phyloP scores from a whole-genome alignment of 2,888 invertebrate genomes.

The Papilio demoleus region DNA sequence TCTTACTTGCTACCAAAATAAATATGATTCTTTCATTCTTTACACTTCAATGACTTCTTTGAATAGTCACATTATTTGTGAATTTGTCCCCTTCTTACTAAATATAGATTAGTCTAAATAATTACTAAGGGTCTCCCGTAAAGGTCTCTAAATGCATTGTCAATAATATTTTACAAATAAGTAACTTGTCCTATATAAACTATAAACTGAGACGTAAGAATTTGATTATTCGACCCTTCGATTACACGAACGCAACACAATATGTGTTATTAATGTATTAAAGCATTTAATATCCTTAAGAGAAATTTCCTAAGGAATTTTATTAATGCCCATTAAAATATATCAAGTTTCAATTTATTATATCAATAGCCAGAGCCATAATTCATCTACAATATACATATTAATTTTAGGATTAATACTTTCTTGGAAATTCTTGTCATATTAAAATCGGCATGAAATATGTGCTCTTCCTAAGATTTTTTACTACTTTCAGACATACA shows the following conservation, averaged over 20 bases:
- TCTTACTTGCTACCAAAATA: no score
- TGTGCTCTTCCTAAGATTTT: no score
- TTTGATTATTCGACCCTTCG: constrained; percentile 35
- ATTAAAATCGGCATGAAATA: no score
- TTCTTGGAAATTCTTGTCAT: no score
- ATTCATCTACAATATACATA: neutral
- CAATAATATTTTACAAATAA: constrained; percentile 3
- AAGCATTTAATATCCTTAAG: constrained; percentile 24
- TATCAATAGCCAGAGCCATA: neutral
- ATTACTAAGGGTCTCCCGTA: no score
- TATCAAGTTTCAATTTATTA: neutral
- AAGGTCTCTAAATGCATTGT: neutral
- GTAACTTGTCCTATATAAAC: constrained; percentile 4
- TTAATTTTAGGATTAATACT: no score
- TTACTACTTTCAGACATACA: constrained; percentile 58
- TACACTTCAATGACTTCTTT: no score
- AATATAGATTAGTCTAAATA: no score
- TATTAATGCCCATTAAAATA: constrained; percentile 38
- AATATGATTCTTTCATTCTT: no score
- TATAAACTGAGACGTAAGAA: neutral
- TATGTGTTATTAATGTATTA: constrained; percentile 30
- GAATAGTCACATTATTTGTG: neutral
- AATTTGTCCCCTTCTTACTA: no score
- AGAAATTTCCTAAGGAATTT: constrained; percentile 28
- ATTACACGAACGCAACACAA: constrained; percentile 19